Evolutionary conservation across 2,797 vertebrate species (phyloP), one percentile per base, ranked within the genome.

Genomic region (Platalea minor): DNA sequence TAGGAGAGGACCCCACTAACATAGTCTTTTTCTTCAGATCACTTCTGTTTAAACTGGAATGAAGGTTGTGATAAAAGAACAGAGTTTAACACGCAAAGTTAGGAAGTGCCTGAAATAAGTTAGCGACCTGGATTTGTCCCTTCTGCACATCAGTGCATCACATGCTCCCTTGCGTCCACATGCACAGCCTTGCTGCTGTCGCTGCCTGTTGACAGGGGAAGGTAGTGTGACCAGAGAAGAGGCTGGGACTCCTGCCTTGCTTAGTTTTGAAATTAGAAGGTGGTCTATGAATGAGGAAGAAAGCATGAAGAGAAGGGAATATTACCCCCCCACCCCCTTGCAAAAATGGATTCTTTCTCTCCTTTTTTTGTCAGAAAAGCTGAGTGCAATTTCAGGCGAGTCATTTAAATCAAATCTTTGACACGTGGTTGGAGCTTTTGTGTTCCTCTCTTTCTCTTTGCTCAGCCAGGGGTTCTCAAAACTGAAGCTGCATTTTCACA

Each of bases 381-480:
- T 3, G 41, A 93, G 53, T 83, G 50, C 63, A 23, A 72, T 96
- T 95, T 90, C 64, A 91, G 80, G 74, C 19, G 26, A 96, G 93
- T 95, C 60, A 95, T 82, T 96, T 95, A 95, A 97, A 96, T 95
- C 91, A 95, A 87, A 96, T 95, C 56, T 96, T 96, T 96, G 91
- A 96, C 95, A 96, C 41, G 83, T 96, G 94, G 74, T 93, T 96
- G 91, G 83, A 95, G 67, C 95, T 89, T 96, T 95, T 95, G 96
- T 97, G 90, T 64, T 91, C 39, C 31, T 89, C 74, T 89, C 93
- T 97, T 97, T 96, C 93, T 96, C 80, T 95, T 87, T 96, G 94
- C 90, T 95, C 94, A 96, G 84, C 96, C 95, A 94, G 93, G 88
- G 91, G 74, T 91, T 97, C 95, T 95, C 88, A 96, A 93, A 97